Conservation (phyloP, 2,797 vertebrate genomes). For the Sebastes taczanowskii region DNA sequence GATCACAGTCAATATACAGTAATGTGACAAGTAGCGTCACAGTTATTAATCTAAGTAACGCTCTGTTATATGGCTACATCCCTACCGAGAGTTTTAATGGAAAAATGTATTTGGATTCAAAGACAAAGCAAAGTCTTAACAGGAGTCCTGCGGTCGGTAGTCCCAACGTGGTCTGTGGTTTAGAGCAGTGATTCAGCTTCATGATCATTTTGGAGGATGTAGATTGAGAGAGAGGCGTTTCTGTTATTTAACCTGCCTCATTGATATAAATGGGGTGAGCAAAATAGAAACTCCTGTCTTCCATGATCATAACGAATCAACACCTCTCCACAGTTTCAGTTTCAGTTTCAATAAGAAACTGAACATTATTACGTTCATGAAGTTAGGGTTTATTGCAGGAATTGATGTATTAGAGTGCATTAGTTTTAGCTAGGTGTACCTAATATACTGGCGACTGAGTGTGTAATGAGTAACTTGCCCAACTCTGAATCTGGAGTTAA, state of each 20-base stretch:
- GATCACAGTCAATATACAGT: not conserved
- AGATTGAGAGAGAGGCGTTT: no score
- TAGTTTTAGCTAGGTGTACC: not conserved
- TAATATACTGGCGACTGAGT: not conserved
- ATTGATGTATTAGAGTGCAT: not conserved
- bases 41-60: not conserved
- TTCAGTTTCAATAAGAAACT: no score
- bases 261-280: no score
- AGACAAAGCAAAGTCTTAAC: no score
- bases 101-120: fast-evolving
- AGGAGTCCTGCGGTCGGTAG: not conserved
- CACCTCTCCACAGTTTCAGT: no score
- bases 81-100: no score
- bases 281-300: no score
- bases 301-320: no score
- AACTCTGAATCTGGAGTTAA: not conserved
- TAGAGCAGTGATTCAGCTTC: no score
- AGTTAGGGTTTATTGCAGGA: not conserved
- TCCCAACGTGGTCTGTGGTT: not conserved
- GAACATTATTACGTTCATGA: no score
- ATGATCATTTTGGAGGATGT: no score
- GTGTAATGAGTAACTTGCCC: not conserved
- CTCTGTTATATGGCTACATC: not conserved
- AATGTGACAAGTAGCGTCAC: not conserved
- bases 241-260: no score